A percentile compares a stretch with the other conserved stretches of the same genome.
Evolutionary conservation across 2,113 vertebrate genomes (phyloP).

Genomic region (Xenopus laevis): DNA sequence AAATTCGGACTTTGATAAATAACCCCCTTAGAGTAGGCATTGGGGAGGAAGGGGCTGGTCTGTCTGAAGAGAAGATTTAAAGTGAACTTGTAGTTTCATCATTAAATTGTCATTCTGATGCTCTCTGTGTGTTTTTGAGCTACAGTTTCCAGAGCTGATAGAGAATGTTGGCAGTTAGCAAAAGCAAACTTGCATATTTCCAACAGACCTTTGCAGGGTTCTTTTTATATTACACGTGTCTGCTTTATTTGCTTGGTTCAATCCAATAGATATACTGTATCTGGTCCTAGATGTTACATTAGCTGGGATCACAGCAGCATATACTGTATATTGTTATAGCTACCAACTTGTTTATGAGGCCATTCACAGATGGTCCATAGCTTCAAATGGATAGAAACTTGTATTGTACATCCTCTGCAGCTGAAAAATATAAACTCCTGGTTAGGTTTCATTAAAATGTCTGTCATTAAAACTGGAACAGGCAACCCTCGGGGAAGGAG

Average conservation of each 20-base stretch:
- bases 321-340: background rate
- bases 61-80: too few species aligned
- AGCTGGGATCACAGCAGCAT: background rate
- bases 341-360: background rate
- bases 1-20: too few species aligned
- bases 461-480: constrained; percentile 45
- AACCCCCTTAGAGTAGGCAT: too few species aligned
- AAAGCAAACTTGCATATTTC: too few species aligned
- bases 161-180: too few species aligned
- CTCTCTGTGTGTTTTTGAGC: too few species aligned
- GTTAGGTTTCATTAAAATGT: constrained; percentile 56
- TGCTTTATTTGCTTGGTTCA: background rate
- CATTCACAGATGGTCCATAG: constrained; percentile 12
- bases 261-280: background rate
- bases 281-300: background rate
- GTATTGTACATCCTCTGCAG: constrained; percentile 22
- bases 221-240: too few species aligned
- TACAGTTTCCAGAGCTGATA: too few species aligned
- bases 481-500: constrained; percentile 33
- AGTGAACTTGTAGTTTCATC: too few species aligned
- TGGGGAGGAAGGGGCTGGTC: too few species aligned
- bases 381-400: constrained; percentile 19
- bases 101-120: too few species aligned
- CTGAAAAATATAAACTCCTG: constrained; percentile 27
- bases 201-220: too few species aligned